phyloP scores from a whole-genome alignment of 2,797 vertebrate species.

The Hippocampus kuda region DNA sequence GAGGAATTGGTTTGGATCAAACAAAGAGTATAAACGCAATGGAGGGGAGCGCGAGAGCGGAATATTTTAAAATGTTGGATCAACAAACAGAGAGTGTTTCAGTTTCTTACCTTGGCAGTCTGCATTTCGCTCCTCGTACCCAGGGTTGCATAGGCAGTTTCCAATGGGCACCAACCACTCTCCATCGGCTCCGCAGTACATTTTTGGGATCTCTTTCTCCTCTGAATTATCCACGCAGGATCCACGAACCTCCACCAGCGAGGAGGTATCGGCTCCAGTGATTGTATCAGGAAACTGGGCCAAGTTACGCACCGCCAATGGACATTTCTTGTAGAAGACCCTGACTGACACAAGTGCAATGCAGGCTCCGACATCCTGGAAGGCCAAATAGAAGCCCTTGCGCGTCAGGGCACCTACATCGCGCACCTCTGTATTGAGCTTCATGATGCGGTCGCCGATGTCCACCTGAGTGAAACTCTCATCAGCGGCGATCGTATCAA shows the following conservation, averaged over 20 bases:
- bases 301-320: constrained; percentile 84
- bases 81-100: constrained; percentile 6
- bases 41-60: constrained; percentile 13
- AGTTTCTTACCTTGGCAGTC: constrained; percentile 87
- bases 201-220: constrained; percentile 95
- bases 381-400: constrained; percentile 94
- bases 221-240: constrained; percentile 96
- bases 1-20: constrained; percentile 6
- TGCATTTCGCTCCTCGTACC: constrained; percentile 83
- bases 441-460: constrained; percentile 96
- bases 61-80: not conserved
- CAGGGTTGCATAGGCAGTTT: constrained; percentile 91
- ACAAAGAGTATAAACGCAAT: not conserved
- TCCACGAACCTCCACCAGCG: constrained; percentile 91
- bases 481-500: constrained; percentile 91
- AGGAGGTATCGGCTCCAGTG: constrained; percentile 89
- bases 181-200: constrained; percentile 97
- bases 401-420: constrained; percentile 82
- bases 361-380: constrained; percentile 95
- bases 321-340: constrained; percentile 96
- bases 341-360: constrained; percentile 91
- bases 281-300: constrained; percentile 95
- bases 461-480: constrained; percentile 99
- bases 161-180: constrained; percentile 98
- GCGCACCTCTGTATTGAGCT: constrained; percentile 91